Evolutionary conservation across 1,140 invertebrate species (phyloP).

Genomic region (Neuroterus valhalla): DNA sequence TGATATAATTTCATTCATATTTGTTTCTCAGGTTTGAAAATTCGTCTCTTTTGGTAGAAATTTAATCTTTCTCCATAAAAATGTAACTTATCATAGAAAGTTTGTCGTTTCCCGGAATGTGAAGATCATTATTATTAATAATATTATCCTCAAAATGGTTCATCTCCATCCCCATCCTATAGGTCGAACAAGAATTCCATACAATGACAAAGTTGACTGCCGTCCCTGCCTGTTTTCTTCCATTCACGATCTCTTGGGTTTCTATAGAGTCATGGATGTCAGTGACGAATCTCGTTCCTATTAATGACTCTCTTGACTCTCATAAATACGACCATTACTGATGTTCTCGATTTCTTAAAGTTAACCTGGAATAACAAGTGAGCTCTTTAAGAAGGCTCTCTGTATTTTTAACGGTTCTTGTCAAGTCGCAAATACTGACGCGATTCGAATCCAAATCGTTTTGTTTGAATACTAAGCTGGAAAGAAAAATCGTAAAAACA

Average conservation of each 20-base stretch:
- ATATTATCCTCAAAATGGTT: too few species aligned
- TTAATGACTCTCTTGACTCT: constrained; percentile 50
- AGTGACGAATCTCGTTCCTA: constrained; percentile 40
- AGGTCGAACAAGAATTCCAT: too few species aligned
- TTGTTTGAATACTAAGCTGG: not conserved
- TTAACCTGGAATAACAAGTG: constrained; percentile 53
- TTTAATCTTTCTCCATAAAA: too few species aligned
- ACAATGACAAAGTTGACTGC: too few species aligned
- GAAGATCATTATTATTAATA: too few species aligned
- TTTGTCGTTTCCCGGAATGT: too few species aligned
- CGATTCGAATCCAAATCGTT: constrained; percentile 4
- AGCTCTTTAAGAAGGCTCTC: constrained; percentile 39
- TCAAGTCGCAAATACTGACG: not conserved
- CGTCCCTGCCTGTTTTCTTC: constrained; percentile 30
- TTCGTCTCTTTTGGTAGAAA: constrained; percentile 60
- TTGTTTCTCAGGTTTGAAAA: constrained; percentile 57
- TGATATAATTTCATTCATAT: too few species aligned
- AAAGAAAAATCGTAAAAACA: too few species aligned
- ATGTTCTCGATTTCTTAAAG: constrained; percentile 50
- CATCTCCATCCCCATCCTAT: too few species aligned
- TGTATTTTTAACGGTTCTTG: constrained; percentile 41
- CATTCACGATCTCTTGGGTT: constrained; percentile 6
- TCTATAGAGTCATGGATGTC: not conserved
- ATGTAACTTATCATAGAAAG: too few species aligned
- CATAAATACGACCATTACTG: constrained; percentile 50